These are phyloP conservation scores for Nothocercus nigrocapillus DNA, from an alignment of 2,113 vertebrate genomes.

Conservation along the genomic window DNA sequence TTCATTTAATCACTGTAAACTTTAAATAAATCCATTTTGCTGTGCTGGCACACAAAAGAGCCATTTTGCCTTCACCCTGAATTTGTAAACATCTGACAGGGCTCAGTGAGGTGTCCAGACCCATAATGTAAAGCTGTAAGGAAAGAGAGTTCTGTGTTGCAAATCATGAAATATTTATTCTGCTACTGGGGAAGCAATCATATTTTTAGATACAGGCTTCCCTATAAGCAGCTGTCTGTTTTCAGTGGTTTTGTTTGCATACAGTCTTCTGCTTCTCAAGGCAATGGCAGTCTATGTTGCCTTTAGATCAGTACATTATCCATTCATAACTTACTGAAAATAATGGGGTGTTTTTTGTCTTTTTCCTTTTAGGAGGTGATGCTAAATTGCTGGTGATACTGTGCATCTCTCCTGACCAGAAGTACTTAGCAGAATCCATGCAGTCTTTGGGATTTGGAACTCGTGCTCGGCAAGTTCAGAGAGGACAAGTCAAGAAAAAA, in stretches of 20 bases:
- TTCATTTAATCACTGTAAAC: neutral
- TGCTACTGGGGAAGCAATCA: neutral
- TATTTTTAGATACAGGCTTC: neutral
- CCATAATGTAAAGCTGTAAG: neutral
- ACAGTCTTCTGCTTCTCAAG: neutral
- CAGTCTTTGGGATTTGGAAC: slow-evolving; percentile 84
- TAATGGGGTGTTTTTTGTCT: neutral
- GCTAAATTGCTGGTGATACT: slow-evolving; percentile 86
- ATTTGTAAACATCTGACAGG: neutral
- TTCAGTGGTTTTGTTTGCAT: neutral
- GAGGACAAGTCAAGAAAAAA: slow-evolving; percentile 72
- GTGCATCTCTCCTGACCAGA: slow-evolving; percentile 84
- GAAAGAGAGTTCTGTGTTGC: neutral
- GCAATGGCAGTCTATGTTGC: neutral
- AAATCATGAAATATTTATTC: neutral
- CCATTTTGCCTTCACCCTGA: neutral
- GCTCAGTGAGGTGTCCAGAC: neutral
- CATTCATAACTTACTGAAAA: neutral
- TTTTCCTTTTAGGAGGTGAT: slow-evolving; percentile 81
- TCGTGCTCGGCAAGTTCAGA: slow-evolving; percentile 81
- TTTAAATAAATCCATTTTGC: neutral
- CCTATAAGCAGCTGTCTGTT: neutral
- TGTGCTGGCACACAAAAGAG: neutral
- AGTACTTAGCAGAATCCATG: slow-evolving; percentile 82
- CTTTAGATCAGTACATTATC: neutral